These are phyloP conservation scores for Theodoxus fluviatilis DNA, from an alignment of 2,888 invertebrate species.

Conservation along the genomic window DNA sequence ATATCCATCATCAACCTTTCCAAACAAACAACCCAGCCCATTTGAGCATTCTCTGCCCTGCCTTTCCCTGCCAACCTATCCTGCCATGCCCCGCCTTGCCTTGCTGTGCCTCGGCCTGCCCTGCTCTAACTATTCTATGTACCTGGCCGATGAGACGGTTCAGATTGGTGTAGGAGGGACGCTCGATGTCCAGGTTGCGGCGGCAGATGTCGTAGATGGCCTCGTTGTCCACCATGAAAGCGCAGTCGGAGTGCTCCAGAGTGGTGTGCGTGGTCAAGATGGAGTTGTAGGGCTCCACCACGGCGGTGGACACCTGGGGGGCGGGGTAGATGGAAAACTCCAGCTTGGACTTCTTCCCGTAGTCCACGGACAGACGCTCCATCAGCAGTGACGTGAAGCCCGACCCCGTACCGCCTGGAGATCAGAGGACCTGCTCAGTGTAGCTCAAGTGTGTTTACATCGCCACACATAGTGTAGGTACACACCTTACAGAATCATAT, in stretches of 20 bases:
- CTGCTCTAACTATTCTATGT: too few relatives aligned
- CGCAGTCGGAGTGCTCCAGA: slow-evolving; percentile 27
- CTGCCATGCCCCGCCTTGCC: too few relatives aligned
- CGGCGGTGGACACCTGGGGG: slow-evolving; percentile 27
- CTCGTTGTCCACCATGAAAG: slow-evolving; percentile 28
- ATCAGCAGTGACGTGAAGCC: slow-evolving; percentile 77
- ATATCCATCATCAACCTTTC: too few relatives aligned
- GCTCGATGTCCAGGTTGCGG: slow-evolving; percentile 27
- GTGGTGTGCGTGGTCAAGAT: slow-evolving; percentile 28
- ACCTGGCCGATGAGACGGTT: slow-evolving; percentile 27
- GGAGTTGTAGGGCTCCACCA: slow-evolving; percentile 29
- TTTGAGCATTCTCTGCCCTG: too few relatives aligned
- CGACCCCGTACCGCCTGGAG: slow-evolving; percentile 22
- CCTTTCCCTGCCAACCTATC: too few relatives aligned
- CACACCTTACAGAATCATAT: too few relatives aligned
- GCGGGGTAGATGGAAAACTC: slow-evolving; percentile 30
- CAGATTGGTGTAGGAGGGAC: slow-evolving; percentile 27
- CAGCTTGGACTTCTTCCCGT: slow-evolving; percentile 48
- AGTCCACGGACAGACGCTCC: slow-evolving; percentile 83
- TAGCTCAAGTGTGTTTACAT: too few relatives aligned
- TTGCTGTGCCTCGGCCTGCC: too few relatives aligned
- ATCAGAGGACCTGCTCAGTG: too few relatives aligned
- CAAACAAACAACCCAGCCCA: too few relatives aligned
- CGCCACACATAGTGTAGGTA: too few relatives aligned
- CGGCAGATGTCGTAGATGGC: slow-evolving; percentile 27